phyloP scores from a whole-genome alignment of 2,113 vertebrate species.

The Pedionomus torquatus region DNA sequence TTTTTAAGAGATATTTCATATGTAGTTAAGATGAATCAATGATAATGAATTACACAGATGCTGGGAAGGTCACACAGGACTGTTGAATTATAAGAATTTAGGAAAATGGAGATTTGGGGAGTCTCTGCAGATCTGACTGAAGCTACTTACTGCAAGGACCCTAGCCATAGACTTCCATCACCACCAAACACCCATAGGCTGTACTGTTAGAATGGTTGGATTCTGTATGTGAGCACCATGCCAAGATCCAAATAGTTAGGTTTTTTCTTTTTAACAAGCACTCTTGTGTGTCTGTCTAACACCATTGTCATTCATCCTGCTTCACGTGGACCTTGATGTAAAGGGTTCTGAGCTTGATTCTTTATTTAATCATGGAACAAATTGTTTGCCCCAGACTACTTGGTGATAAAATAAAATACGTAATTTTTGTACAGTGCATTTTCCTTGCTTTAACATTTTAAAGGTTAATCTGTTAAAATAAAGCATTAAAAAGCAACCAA shows the following conservation, averaged over 20 bases:
- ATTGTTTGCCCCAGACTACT: not conserved
- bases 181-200: not conserved
- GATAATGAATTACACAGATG: not conserved
- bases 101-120: not conserved
- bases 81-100: not conserved
- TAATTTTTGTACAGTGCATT: not conserved
- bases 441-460: not conserved
- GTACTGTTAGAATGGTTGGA: not conserved
- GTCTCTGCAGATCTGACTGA: not conserved
- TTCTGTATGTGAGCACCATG: not conserved
- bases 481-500: not conserved
- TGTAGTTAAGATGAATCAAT: not conserved
- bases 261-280: not conserved
- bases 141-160: not conserved
- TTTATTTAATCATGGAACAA: not conserved
- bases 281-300: not conserved
- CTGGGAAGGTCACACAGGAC: not conserved
- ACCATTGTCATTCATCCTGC: not conserved
- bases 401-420: not conserved
- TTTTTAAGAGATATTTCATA: not conserved
- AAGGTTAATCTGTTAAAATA: not conserved
- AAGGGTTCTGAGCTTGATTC: not conserved
- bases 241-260: not conserved
- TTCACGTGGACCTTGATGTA: not conserved
- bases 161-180: not conserved